phyloP scores from a whole-genome alignment of 2,797 vertebrate genomes.

The Cyclura pinguis region DNA sequence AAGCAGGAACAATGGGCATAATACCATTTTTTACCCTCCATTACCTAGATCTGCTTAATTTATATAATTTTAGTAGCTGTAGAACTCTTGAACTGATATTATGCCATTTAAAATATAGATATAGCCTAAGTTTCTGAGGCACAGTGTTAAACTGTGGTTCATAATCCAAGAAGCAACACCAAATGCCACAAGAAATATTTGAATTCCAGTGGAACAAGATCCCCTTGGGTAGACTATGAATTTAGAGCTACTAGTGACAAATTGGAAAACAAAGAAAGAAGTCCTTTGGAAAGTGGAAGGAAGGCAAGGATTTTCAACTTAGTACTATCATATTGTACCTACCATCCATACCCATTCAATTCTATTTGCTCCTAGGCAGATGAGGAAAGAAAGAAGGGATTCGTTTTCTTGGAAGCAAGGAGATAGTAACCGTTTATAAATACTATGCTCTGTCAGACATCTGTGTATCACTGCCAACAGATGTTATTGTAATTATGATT shows the following conservation, averaged over 20 bases:
- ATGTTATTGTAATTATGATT: slow-evolving; percentile 72
- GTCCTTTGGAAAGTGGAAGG: not conserved
- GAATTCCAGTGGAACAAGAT: not conserved
- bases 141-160: not conserved
- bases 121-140: not conserved
- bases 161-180: not conserved
- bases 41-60: not conserved
- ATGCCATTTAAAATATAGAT: not conserved
- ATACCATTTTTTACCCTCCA: not conserved
- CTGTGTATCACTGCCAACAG: slow-evolving; percentile 61
- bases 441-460: slow-evolving; percentile 52
- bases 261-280: not conserved
- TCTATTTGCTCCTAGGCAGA: slow-evolving; percentile 36
- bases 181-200: not conserved
- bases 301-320: not conserved
- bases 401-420: slow-evolving; percentile 31
- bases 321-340: not conserved
- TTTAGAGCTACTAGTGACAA: too few relatives aligned
- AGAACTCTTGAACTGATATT: too few relatives aligned
- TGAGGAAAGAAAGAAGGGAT: slow-evolving; percentile 19
- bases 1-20: not conserved
- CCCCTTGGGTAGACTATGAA: not conserved
- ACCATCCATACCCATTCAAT: not conserved
- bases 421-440: slow-evolving; percentile 39
- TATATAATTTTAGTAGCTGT: not conserved